Evolutionary conservation across 2,797 vertebrate species (phyloP), one percentile per base, ranked within the genome.

Genomic region (Pangasius djambal): DNA sequence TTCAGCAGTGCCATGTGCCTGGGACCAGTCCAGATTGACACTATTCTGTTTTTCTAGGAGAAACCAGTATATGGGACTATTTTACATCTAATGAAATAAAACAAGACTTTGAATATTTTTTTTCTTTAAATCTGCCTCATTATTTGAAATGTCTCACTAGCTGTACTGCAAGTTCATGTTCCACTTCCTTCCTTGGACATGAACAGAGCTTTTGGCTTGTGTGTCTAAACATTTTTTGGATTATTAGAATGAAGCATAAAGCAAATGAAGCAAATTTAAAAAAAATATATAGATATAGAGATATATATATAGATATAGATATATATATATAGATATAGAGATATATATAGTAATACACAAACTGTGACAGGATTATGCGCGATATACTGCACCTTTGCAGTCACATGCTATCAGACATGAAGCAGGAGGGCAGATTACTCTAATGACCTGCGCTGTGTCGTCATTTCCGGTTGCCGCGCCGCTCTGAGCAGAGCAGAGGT

Each of bases 31-130:
- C 83, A 90, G 57, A 85, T 85, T 87, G 40, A 65, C 78, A 63
- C 91, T 89, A 86, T 90, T 83, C 86, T 93, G 89, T 92, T 93
- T 91, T 93, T 93, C 91, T 83, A 86, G 92, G 90, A 92, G 88
- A 48, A 87, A 86, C 90, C 78, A 87, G 84, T 92, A 93, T 90
- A 89, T 92, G 87, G 90, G 88, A 91, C 74, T 94, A 93, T 93
- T 95, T 95, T 95, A 94, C 94, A 95, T 93, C 91, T 91, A 91
- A 93, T 87, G 20, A 93, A 95, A 95, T 94, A 93, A 95, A 95
- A 93, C 91, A 77, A 63, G 88, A 87, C 83, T 94, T 95, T 95
- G 94, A 94, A 93, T 95, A 95, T 88, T 83, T 63, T 78, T 22
- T 40, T 88, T 91, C 61, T 88, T 86, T 78, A 77, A 87, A 37